Conservation (phyloP, 2,113 vertebrate species). For the Motacilla alba region DNA sequence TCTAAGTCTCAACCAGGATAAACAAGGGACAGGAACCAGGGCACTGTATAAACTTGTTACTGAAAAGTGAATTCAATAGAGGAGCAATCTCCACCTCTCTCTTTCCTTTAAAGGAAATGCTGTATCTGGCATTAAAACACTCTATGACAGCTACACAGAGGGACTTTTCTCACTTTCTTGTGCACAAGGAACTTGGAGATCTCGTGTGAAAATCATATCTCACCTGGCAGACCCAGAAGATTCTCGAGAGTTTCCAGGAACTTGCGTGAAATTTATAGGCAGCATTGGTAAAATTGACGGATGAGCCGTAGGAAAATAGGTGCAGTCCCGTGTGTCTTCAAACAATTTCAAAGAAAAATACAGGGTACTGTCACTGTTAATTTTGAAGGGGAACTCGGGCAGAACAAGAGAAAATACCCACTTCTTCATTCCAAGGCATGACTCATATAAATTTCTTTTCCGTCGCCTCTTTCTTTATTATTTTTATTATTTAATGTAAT, state of each 20-base stretch:
- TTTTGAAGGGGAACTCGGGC: neutral
- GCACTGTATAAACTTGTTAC: neutral
- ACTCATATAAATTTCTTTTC: constrained; percentile 13
- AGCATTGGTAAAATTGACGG: neutral
- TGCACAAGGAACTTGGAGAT: neutral
- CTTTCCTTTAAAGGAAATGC: neutral
- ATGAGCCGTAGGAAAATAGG: neutral
- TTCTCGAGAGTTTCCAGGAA: neutral
- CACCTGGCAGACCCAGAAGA: neutral
- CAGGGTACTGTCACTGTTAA: neutral
- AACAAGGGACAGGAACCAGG: neutral
- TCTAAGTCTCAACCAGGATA: neutral
- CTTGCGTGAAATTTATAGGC: neutral
- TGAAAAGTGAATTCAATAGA: neutral
- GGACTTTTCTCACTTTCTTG: neutral
- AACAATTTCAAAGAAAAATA: neutral
- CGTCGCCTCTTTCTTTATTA: neutral
- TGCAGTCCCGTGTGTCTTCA: neutral
- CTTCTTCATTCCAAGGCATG: neutral
- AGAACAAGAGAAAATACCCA: neutral
- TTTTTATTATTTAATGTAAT: neutral
- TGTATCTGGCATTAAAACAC: rapidly evolving
- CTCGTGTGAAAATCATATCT: neutral
- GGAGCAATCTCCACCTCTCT: neutral
- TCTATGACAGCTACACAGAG: neutral